phyloP scores from a whole-genome alignment of 1,140 invertebrate species.

The Euura saliciscinereae region DNA sequence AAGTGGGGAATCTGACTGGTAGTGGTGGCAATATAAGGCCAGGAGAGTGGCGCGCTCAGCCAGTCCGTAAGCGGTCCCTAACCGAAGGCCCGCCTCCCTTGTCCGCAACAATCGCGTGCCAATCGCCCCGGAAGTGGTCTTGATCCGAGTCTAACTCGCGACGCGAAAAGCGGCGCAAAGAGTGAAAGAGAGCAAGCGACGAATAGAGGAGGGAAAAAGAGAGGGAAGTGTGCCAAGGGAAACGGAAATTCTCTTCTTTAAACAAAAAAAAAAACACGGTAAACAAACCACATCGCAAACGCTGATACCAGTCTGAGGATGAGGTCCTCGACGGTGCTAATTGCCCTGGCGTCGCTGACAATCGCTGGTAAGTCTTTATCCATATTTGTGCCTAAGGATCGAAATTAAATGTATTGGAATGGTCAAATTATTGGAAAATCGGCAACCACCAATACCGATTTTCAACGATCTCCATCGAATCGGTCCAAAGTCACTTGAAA shows the following conservation, averaged over 20 bases:
- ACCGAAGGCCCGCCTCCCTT: constrained; percentile 47
- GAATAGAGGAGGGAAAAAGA: constrained; percentile 14
- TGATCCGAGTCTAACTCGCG: background rate
- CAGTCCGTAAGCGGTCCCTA: constrained; percentile 57
- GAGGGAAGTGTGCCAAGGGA: constrained; percentile 13
- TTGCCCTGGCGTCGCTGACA: constrained; percentile 37
- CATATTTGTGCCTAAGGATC: background rate
- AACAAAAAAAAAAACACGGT: background rate
- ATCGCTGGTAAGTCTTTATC: constrained; percentile 44
- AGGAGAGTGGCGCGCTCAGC: constrained; percentile 48
- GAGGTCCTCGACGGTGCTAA: constrained; percentile 47
- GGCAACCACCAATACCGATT: too few relatives aligned
- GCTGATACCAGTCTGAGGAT: constrained; percentile 31
- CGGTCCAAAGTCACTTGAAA: too few relatives aligned
- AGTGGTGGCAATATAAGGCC: constrained; percentile 61
- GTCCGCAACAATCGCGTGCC: background rate
- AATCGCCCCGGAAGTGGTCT: constrained; percentile 7
- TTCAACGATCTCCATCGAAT: too few relatives aligned
- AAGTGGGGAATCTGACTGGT: constrained; percentile 26
- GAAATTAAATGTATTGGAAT: background rate
- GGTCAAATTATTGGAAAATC: too few relatives aligned
- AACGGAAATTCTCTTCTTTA: constrained; percentile 4
- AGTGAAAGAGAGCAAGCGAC: background rate
- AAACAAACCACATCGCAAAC: background rate
- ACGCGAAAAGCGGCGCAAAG: constrained; percentile 1